Percentiles rank a stretch among this genome's conserved stretches.
These are phyloP conservation scores for Diceros bicornis DNA, from an alignment of 2,797 vertebrate genomes.

Conservation along the genomic window DNA sequence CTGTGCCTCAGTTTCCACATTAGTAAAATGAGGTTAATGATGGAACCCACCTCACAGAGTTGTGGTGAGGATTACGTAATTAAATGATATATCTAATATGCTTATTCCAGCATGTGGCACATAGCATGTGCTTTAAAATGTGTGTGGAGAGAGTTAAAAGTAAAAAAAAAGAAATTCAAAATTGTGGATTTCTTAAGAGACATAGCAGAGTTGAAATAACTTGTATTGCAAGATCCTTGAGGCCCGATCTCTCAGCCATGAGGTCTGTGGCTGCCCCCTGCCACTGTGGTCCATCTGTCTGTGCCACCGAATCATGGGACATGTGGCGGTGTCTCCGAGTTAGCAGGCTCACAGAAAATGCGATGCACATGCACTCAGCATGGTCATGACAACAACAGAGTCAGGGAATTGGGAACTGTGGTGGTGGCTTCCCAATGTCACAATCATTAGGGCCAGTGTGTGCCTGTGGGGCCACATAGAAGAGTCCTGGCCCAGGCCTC, in stretches of 20 bases:
- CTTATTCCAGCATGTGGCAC: background rate
- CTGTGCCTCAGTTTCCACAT: conserved; percentile 53
- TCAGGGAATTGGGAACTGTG: background rate
- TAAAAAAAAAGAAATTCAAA: background rate
- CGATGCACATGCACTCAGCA: background rate
- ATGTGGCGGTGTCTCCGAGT: background rate
- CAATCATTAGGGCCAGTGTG: background rate
- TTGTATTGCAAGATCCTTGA: background rate
- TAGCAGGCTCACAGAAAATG: background rate
- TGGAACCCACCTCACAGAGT: background rate
- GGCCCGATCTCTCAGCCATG: background rate
- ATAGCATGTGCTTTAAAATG: background rate
- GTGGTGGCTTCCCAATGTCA: background rate
- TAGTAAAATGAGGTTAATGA: conserved; percentile 8
- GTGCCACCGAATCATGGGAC: background rate
- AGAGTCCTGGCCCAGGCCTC: background rate
- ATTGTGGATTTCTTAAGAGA: conserved; percentile 35
- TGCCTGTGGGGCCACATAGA: background rate
- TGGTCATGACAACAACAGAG: background rate
- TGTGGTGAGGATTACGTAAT: background rate
- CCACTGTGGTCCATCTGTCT: background rate
- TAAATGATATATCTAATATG: background rate
- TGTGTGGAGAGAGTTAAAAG: background rate
- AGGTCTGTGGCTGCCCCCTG: background rate
- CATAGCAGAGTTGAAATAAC: background rate